Conservation (phyloP, 2,797 vertebrate species). For the Rhabdomys pumilio region DNA sequence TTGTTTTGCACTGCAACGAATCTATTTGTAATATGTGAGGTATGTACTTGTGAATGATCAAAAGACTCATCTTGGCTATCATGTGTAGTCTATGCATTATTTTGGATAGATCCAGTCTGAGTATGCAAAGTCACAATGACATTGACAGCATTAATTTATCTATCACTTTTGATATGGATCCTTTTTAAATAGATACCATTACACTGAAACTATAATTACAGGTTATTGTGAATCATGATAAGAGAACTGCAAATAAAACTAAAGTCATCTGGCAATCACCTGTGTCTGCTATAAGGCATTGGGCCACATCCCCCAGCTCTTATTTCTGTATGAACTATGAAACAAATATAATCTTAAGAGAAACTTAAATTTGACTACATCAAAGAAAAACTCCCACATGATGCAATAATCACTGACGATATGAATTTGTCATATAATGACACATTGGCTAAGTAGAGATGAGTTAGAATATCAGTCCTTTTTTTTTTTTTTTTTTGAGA, state of each 20-base stretch:
- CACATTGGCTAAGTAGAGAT: accelerated
- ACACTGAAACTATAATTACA: background rate
- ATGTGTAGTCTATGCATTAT: background rate
- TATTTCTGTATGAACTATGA: background rate
- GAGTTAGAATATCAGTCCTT: background rate
- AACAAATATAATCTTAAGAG: background rate
- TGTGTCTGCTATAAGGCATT: background rate
- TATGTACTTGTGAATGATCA: background rate
- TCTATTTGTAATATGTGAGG: background rate
- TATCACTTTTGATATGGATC: background rate
- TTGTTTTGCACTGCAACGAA: background rate
- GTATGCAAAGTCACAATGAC: background rate
- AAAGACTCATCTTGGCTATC: background rate
- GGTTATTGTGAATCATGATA: background rate
- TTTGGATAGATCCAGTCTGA: background rate
- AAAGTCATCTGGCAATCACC: background rate
- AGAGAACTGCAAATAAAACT: background rate
- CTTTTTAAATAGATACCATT: background rate
- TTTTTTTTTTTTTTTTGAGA: background rate
- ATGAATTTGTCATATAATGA: background rate
- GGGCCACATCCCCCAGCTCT: background rate
- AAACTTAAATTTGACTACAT: background rate
- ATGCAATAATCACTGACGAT: background rate
- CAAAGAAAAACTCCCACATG: background rate
- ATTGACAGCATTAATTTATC: background rate